phyloP scores from a whole-genome alignment of 2,113 vertebrate genomes.

The Tupaia chinensis region DNA sequence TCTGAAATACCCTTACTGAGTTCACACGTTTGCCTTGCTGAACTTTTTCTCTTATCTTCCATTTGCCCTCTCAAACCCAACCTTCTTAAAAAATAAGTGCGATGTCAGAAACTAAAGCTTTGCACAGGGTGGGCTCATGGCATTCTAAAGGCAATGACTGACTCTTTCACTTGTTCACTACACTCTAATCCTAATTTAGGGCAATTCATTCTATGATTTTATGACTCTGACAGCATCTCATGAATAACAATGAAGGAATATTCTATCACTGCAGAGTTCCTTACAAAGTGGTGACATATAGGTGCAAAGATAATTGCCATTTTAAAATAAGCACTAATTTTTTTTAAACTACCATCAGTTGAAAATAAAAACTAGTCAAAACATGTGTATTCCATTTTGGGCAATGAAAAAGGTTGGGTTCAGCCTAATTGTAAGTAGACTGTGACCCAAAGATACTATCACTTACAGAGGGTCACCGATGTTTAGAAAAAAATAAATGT shows the following conservation, averaged over 20 bases:
- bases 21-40: neutral
- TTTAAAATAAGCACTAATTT: slow-evolving; percentile 34
- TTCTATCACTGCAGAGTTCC: neutral
- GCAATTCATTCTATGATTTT: slow-evolving; percentile 49
- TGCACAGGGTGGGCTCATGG: neutral
- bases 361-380: slow-evolving; percentile 64
- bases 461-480: neutral
- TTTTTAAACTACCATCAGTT: neutral
- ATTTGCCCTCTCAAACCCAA: neutral
- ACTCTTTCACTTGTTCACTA: neutral
- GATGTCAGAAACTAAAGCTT: slow-evolving; percentile 3
- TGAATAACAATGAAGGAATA: slow-evolving; percentile 53
- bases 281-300: slow-evolving; percentile 43
- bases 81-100: neutral
- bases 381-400: neutral
- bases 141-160: neutral
- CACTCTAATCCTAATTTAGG: slow-evolving; percentile 18
- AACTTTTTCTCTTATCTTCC: neutral
- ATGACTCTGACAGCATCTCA: slow-evolving; percentile 4
- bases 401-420: slow-evolving; percentile 6
- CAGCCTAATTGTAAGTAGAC: neutral
- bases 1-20: neutral
- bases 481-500: slow-evolving; percentile 36
- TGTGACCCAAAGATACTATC: slow-evolving; percentile 14
- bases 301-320: slow-evolving; percentile 57